Base-by-base conservation (phyloP, 2,888 invertebrate species). In the Tiliacea aurago region DNA sequence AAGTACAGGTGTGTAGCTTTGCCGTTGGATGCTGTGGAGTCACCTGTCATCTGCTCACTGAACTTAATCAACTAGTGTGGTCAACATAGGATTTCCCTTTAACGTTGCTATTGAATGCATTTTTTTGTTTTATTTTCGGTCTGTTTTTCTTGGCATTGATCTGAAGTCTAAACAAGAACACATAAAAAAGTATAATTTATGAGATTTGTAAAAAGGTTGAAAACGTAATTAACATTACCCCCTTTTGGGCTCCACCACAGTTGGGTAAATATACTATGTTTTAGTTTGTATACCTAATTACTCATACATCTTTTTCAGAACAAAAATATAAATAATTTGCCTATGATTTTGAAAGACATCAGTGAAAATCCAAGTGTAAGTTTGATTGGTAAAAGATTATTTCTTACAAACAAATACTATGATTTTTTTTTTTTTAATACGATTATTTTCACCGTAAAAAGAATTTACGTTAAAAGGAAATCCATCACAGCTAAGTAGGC, bases 321-420 rank as follows among this genome's bases (percentile, higher is more conserved):
- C 23, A 23, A 33, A 61, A 33, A 47, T 10, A 20, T 73, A 5
- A 1, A 5, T 2, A 20, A 61, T 43, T 15, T 43, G 18, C 70
- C 4, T 0, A 11, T 13, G 20, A 33, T 70, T 53, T 33, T 73
- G 23, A 73, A 23, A 73, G 49, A 51, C 15, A 20, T 33, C 0
- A 73, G 15, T 11, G 33, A 43, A 6, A 20, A 18, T 23, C 20
- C 62, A 51, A 37, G 23, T 43, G 72, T 73, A 73, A 73, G 74
- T 73, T 23, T 9, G 0, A 43, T 41, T 47, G 1, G 6, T 33
- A 64, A 64, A 47, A 15, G 3, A 9, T 49, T 28, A 15, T 49
- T 49, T 47, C 7, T 45, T 28, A 45, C 13, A 23, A 41, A 41
- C 41, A 6, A 28, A 28, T 28, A 3, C 28, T 28, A 28, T 28